Conservation (phyloP, 2,888 invertebrate genomes). For the Lamellibrachia columna region DNA sequence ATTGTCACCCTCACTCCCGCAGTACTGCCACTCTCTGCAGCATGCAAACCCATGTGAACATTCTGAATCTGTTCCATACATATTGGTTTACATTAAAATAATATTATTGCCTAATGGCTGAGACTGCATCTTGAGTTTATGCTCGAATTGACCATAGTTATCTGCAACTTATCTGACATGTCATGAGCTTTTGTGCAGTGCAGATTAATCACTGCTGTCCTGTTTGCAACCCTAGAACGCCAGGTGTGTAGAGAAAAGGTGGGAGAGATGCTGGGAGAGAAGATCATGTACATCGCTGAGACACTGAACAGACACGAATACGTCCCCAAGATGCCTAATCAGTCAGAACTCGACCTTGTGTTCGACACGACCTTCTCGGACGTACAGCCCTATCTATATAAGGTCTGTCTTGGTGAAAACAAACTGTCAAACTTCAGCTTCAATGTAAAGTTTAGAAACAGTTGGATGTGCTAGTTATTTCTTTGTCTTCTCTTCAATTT, state of each 20-base stretch:
- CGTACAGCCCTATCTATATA: conserved; percentile 96
- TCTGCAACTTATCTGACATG: no score
- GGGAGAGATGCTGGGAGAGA: conserved; percentile 79
- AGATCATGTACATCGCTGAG: conserved; percentile 92
- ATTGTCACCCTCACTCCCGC: background rate
- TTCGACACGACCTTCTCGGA: conserved; percentile 93
- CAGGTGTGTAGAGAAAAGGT: conserved; percentile 82
- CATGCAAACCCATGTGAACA: background rate
- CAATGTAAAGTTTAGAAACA: no score
- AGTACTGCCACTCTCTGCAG: background rate
- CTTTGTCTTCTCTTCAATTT: no score
- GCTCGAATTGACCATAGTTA: no score
- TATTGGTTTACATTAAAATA: background rate
- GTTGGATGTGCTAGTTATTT: no score
- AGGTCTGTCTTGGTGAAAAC: conserved; percentile 69
- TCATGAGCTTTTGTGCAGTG: no score
- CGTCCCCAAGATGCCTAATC: conserved; percentile 93
- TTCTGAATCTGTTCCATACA: background rate
- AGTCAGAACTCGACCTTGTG: conserved; percentile 89
- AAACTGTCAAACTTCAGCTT: background rate
- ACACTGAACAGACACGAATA: conserved; percentile 96
- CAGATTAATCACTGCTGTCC: no score
- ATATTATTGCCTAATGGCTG: no score
- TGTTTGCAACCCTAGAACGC: conserved; percentile 72
- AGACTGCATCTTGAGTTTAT: no score